Base-by-base conservation (phyloP, 2,888 invertebrate genomes). In the Boloria selene region DNA sequence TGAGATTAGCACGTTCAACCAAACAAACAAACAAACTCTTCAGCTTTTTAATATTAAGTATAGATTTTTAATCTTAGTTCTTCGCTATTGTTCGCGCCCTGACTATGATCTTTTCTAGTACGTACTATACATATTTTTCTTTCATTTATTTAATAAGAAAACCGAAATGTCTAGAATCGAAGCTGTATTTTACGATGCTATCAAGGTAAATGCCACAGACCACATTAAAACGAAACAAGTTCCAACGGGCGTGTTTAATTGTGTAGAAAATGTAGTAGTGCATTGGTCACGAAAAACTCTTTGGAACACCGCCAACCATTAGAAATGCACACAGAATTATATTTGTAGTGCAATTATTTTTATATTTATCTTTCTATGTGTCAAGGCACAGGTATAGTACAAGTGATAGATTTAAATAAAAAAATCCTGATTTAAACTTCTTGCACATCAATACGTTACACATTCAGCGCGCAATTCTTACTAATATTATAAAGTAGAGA, bases 251-350 rank as follows among this genome's bases (percentile, higher is more conserved):
- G 22, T 54, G 69, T 62, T 70, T 67, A 70, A 67, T 69, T 70
- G 67, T 70, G 61, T 67, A 44, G 64, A 70, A 70, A 70, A 70
- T 69, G 62, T 56, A 67, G 51, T 47, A 53, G 47, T 62, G 58
- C 56, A 56, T 22, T 51, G 38, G 52, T 59, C 47, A 53, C 54
- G 64, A 62, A 67, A 67, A 66, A 60, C 52, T 45, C 58, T 52
- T 58, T 70, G 70, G 70, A 70, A 53, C 60, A 52, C 55, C 52
- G 70, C 70, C 70, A 70, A 63, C 56, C 22, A 18, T 67, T 55
- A 68, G 64, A 55, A 50, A 67, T 64, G 64, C 64, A 55, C 60
- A 61, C 64, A 63, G 31, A 51, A 17, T 49, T 45, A 65, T 62
- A 62, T 65, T 65, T 60, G 13, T 61, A 54, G 47, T 16, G 16